Evolutionary conservation across 2,888 invertebrate species (phyloP).

Genomic region (Clistopyga incitator): DNA sequence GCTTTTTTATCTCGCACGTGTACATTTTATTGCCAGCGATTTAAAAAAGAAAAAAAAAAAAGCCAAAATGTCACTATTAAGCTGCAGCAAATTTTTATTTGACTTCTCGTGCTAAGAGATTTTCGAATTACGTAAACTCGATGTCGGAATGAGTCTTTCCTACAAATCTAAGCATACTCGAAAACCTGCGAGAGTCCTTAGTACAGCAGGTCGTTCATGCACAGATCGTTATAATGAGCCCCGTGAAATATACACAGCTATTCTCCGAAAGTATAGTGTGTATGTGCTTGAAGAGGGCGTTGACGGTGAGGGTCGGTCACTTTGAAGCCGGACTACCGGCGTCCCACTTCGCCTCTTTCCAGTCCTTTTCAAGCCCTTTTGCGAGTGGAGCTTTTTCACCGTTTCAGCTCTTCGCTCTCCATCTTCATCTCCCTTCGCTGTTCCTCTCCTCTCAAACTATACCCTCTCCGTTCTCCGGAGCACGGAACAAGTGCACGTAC

Average conservation of each 20-base stretch:
- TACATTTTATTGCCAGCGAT: too few relatives aligned
- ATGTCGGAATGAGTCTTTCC: neutral
- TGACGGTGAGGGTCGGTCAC: slow-evolving; percentile 25
- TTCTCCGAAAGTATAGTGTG: neutral
- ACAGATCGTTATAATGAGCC: slow-evolving; percentile 23
- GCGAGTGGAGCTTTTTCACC: slow-evolving; percentile 8
- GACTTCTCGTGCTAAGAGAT: too few relatives aligned
- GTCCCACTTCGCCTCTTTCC: slow-evolving; percentile 33
- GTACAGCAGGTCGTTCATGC: neutral
- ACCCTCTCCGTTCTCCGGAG: slow-evolving; percentile 4
- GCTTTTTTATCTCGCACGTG: too few relatives aligned
- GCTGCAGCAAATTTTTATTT: too few relatives aligned
- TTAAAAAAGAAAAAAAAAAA: neutral
- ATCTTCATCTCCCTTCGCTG: slow-evolving; percentile 23
- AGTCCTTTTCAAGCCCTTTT: slow-evolving; percentile 18
- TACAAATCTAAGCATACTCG: slow-evolving; percentile 2
- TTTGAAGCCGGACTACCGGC: slow-evolving; percentile 48
- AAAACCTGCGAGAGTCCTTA: neutral
- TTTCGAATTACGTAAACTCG: neutral
- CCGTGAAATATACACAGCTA: neutral
- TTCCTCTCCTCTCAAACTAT: slow-evolving; percentile 29
- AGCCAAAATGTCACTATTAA: neutral
- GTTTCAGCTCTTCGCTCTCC: neutral
- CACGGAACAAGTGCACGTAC: slow-evolving; percentile 62
- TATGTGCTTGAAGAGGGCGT: neutral